Evolutionary conservation across 2,797 vertebrate species (phyloP), one percentile per base, ranked within the genome.

Genomic region (Sparus aurata): DNA sequence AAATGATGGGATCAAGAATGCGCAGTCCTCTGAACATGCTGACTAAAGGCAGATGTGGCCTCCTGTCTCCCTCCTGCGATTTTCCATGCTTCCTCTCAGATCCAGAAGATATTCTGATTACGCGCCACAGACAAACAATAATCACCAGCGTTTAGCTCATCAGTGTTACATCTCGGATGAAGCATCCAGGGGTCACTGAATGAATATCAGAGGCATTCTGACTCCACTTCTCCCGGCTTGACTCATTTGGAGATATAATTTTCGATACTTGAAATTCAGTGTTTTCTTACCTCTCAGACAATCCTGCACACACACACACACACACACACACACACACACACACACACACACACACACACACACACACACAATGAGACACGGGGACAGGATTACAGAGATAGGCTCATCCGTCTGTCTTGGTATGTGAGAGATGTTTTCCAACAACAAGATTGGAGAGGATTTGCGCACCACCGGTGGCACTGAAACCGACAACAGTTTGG

Each of bases 401-500:
- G 69, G 54, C 81, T 79, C 83, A 53, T 85, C 77, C 78, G 75
- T 89, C 91, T 82, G 88, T 71, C 78, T 53, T 78, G 90, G 90
- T 82, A 91, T 92, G 91, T 79, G 79, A 81, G 69, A 75, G 47
- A 81, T 86, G 89, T 93, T 93, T 91, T 84, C 88, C 78, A 85
- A 81, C 86, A 93, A 93, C 91, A 93, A 80, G 90, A 85, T 61
- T 90, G 84, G 49, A 73, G 78, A 86, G 78, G 83, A 90, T 91
- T 89, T 91, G 79, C 52, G 53, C 79, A 81, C 85, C 79, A 85
- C 77, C 54, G 12, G 63, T 78, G 76, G 75, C 84, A 68, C 66
- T 84, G 75, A 68, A 77, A 73, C 63, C 50, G 81, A 86, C 84
- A 84, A 53, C 50, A 80, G 78, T 89, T 84, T 82, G 43, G 50